These are phyloP conservation scores for Actinostola sp. DNA, from an alignment of 92 coral and sea anemone species.

Conservation along the genomic window DNA sequence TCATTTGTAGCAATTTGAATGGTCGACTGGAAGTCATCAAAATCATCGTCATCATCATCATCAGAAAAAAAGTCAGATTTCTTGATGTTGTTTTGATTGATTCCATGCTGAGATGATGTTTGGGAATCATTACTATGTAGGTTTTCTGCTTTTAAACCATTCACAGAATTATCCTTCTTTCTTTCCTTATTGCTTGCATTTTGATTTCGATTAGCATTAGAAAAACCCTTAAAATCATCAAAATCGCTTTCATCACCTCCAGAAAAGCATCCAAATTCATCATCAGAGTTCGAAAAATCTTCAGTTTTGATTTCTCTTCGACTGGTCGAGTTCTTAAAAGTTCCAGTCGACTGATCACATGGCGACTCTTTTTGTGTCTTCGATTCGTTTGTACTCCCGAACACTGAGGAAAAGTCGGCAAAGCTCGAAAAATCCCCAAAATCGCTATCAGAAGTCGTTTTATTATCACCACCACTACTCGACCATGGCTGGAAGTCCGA, in stretches of 20 bases:
- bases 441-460: conserved; percentile 12
- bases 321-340: conserved; percentile 15
- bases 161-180: neutral
- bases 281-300: conserved; percentile 15
- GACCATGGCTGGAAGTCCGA: conserved; percentile 20
- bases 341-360: conserved; percentile 22
- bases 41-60: conserved; percentile 26
- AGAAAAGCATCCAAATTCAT: conserved; percentile 55
- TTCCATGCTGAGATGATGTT: neutral
- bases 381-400: conserved; percentile 10
- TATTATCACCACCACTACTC: neutral
- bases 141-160: neutral
- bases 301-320: conserved; percentile 6
- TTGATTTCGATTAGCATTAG: neutral
- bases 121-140: neutral
- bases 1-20: neutral
- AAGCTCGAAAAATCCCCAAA: conserved; percentile 53
- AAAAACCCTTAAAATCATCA: conserved; percentile 27
- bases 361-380: conserved; percentile 5
- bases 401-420: conserved; percentile 35
- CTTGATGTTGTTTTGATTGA: neutral
- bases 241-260: conserved; percentile 38
- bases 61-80: conserved; percentile 16
- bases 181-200: neutral
- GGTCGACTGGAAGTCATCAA: conserved; percentile 32